These are phyloP conservation scores for Pogonocherus hispidulus DNA, from an alignment of 2,888 invertebrate species.

Conservation along the genomic window DNA sequence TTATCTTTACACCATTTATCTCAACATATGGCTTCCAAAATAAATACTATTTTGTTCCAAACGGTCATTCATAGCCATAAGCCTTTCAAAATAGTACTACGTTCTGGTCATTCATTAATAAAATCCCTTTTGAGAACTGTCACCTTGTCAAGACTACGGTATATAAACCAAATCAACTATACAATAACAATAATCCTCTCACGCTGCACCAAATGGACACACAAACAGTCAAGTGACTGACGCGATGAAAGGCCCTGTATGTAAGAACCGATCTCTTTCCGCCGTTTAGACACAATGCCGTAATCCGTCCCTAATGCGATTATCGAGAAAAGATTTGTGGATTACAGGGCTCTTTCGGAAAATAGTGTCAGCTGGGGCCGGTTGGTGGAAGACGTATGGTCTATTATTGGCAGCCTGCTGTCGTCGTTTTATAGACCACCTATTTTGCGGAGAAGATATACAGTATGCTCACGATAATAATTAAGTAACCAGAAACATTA, in stretches of 20 bases:
- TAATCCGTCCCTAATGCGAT: slow-evolving; percentile 48
- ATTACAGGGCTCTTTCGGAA: slow-evolving; percentile 35
- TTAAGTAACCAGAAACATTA: too few relatives aligned
- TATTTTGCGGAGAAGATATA: slow-evolving; percentile 27
- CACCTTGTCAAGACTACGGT: slow-evolving; percentile 27
- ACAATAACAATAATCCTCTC: slow-evolving; percentile 46
- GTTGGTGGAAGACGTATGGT: slow-evolving; percentile 24
- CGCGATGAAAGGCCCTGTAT: slow-evolving; percentile 11
- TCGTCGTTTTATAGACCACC: slow-evolving; percentile 36
- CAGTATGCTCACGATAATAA: too few relatives aligned
- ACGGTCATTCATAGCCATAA: too few relatives aligned
- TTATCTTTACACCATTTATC: too few relatives aligned
- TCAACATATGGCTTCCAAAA: too few relatives aligned
- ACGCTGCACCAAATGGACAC: slow-evolving; percentile 33
- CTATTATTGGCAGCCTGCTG: slow-evolving; percentile 39
- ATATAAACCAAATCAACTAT: slow-evolving; percentile 35
- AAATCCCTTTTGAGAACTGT: background rate
- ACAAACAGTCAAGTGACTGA: slow-evolving; percentile 23
- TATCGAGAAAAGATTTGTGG: slow-evolving; percentile 39
- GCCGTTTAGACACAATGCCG: slow-evolving; percentile 40
- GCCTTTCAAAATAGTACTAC: too few relatives aligned
- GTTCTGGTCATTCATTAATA: too few relatives aligned
- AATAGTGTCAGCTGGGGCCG: slow-evolving; percentile 35
- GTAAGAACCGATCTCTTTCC: slow-evolving; percentile 41
- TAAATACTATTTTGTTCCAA: too few relatives aligned